Percentiles rank a stretch among this genome's conserved stretches.
Conservation (phyloP, 2,888 invertebrate species). For the Muschampia plurimacula region DNA sequence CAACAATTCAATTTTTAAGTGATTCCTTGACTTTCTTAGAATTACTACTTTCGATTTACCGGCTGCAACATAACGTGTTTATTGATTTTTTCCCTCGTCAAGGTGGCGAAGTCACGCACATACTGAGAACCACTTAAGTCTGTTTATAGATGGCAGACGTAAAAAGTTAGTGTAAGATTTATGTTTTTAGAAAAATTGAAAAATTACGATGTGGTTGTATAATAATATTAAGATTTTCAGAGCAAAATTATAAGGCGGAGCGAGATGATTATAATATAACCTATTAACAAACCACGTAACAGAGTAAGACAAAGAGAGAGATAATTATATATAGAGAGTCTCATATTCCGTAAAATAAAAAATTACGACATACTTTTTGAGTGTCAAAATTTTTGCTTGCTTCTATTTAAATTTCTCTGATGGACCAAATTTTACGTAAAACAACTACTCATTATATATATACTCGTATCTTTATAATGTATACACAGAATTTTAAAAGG, state of each 20-base stretch:
- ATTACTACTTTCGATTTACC: neutral
- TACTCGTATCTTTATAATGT: too few relatives aligned
- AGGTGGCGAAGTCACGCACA: conserved; percentile 14
- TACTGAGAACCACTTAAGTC: neutral
- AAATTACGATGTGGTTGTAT: neutral
- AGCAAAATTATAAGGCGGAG: neutral
- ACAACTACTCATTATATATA: too few relatives aligned
- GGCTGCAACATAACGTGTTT: conserved; percentile 3
- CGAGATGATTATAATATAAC: too few relatives aligned
- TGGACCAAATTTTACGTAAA: too few relatives aligned
- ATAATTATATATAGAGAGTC: too few relatives aligned
- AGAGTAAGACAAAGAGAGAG: too few relatives aligned
- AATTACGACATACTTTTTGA: too few relatives aligned
- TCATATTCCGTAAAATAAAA: too few relatives aligned
- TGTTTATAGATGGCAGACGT: conserved; percentile 4
- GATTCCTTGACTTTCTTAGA: neutral
- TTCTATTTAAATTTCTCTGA: too few relatives aligned
- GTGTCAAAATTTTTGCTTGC: too few relatives aligned
- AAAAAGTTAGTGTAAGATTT: neutral
- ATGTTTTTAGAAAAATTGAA: conserved; percentile 1
- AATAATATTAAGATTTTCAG: neutral
- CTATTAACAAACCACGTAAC: too few relatives aligned
- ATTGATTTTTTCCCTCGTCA: conserved; percentile 18
- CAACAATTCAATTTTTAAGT: neutral
- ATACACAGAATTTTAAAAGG: too few relatives aligned